Percentiles rank a stretch among this genome's conserved stretches.
These are phyloP conservation scores for Acronicta leporina DNA, from an alignment of 2,888 invertebrate species.

Conservation along the genomic window DNA sequence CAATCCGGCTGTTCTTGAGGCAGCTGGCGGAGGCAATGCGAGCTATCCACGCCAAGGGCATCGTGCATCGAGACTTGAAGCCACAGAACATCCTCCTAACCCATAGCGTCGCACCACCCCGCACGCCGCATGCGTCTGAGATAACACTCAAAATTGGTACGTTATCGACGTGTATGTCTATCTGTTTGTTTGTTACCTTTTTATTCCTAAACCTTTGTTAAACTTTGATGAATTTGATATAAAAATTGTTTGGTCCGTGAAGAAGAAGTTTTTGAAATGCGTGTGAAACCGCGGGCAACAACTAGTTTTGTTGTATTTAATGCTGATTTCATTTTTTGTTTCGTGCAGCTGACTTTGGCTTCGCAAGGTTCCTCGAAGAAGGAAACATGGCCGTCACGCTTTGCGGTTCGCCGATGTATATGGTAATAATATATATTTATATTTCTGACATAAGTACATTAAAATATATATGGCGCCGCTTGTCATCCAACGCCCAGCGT, in stretches of 20 bases:
- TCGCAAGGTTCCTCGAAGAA: conserved; percentile 99
- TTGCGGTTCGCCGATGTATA: conserved; percentile 99
- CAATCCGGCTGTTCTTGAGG: conserved; percentile 97
- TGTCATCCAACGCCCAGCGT: too few relatives aligned
- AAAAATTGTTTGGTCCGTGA: too few relatives aligned
- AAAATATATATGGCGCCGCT: too few relatives aligned
- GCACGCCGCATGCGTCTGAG: conserved; percentile 93
- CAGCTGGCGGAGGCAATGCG: conserved; percentile 99
- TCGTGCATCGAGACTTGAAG: conserved; percentile 99
- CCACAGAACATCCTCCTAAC: conserved; percentile 99
- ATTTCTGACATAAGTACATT: background rate
- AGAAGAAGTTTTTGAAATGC: too few relatives aligned
- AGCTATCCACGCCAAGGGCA: conserved; percentile 98
- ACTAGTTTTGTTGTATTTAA: background rate
- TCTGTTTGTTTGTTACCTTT: too few relatives aligned
- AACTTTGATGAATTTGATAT: too few relatives aligned
- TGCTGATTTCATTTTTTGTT: conserved; percentile 35
- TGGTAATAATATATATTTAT: conserved; percentile 90
- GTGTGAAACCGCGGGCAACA: too few relatives aligned
- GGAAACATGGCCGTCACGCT: conserved; percentile 99
- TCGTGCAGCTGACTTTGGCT: conserved; percentile 98
- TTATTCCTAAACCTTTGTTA: too few relatives aligned
- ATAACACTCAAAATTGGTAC: conserved; percentile 98
- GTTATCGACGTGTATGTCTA: conserved; percentile 25
- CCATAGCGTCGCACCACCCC: conserved; percentile 90